Conservation (phyloP, 2,113 vertebrate species). For the Anas platyrhynchos region DNA sequence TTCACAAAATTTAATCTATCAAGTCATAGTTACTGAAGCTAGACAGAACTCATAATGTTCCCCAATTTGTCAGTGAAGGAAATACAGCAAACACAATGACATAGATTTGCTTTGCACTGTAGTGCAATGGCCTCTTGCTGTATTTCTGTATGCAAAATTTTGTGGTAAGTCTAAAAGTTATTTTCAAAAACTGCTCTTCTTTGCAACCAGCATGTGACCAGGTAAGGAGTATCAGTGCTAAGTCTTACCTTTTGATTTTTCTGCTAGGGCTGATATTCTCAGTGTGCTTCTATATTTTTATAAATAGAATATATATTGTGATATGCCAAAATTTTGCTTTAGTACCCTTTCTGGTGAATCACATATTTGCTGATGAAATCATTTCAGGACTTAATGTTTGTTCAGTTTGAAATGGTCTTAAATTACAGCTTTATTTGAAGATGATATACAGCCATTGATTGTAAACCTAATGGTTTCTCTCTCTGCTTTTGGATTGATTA, state of each 20-base stretch:
- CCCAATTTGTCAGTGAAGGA: not conserved
- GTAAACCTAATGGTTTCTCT: conserved; percentile 16
- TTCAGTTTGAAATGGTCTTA: conserved; percentile 26
- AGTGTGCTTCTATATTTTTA: not conserved
- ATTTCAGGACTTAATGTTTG: conserved; percentile 15
- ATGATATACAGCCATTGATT: not conserved
- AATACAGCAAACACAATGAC: not conserved
- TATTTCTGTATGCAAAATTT: not conserved
- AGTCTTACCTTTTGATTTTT: not conserved
- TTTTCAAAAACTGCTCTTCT: not conserved
- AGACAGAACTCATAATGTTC: not conserved
- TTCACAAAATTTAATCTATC: not conserved
- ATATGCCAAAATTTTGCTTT: not conserved
- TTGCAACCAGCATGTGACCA: not conserved
- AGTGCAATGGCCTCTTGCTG: not conserved
- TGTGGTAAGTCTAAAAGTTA: not conserved
- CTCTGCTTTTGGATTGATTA: conserved; percentile 37
- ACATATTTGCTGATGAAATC: not conserved
- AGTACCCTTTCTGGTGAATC: not conserved
- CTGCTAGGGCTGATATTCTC: not conserved
- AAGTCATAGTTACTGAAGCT: accelerated
- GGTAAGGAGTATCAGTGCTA: not conserved
- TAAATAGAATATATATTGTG: not conserved
- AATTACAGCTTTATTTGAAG: conserved; percentile 32
- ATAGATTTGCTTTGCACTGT: not conserved